These are phyloP conservation scores for Lithosia quadra DNA, from an alignment of 2,888 invertebrate species.

Conservation along the genomic window DNA sequence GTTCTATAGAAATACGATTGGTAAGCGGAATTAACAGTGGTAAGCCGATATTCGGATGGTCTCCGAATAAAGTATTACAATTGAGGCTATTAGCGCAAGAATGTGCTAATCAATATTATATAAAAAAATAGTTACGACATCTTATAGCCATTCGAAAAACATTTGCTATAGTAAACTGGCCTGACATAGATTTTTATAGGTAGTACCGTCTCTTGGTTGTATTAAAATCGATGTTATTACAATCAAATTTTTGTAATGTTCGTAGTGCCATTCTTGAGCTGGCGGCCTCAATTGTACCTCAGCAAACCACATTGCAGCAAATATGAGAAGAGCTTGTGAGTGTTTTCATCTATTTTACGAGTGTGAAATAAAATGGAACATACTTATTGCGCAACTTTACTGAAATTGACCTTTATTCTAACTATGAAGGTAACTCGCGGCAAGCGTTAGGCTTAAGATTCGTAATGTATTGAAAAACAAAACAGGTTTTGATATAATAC, in stretches of 20 bases:
- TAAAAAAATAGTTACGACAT: too few relatives aligned
- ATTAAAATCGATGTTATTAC: not conserved
- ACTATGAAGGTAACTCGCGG: constrained; percentile 46
- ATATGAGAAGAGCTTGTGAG: constrained; percentile 25
- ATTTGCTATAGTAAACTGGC: not conserved
- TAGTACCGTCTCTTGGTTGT: not conserved
- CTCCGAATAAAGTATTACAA: not conserved
- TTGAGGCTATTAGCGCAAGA: not conserved
- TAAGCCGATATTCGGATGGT: not conserved
- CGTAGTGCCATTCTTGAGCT: not conserved
- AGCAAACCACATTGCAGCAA: not conserved
- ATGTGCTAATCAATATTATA: not conserved
- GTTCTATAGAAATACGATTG: too few relatives aligned
- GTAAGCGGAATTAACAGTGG: not conserved
- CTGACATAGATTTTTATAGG: not conserved
- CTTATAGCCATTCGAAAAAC: too few relatives aligned
- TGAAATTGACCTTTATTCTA: constrained; percentile 42
- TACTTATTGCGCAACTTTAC: constrained; percentile 44
- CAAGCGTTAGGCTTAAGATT: constrained; percentile 60
- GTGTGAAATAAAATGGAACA: constrained; percentile 15
- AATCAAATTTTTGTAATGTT: not conserved
- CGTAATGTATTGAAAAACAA: constrained; percentile 60
- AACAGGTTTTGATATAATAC: constrained; percentile 40
- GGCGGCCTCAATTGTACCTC: too few relatives aligned
- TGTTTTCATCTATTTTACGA: constrained; percentile 30